Percentiles rank a stretch among this genome's conserved stretches.
Evolutionary conservation across 2,797 vertebrate genomes (phyloP).

Genomic region (Cottoperca gobio): DNA sequence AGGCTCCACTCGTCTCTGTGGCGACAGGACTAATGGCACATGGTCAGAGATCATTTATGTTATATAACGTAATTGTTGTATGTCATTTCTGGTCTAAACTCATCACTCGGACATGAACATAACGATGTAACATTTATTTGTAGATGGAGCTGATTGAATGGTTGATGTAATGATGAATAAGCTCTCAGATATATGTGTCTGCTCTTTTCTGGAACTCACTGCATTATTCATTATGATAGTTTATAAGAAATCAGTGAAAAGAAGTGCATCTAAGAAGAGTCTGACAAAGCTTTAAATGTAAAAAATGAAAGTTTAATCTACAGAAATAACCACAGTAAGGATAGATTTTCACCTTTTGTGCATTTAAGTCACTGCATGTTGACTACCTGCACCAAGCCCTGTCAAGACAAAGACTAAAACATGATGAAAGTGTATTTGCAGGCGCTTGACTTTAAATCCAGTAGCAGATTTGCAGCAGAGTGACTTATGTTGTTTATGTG

Average conservation of each 20-base stretch:
- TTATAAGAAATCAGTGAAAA: neutral
- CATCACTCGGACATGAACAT: neutral
- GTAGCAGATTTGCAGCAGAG: neutral
- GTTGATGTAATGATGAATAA: neutral
- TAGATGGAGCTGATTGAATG: neutral
- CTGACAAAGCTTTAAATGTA: neutral
- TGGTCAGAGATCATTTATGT: constrained; percentile 41
- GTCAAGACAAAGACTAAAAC: neutral
- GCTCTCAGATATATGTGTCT: neutral
- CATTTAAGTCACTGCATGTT: constrained; percentile 6
- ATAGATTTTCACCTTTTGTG: neutral
- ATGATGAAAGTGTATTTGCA: constrained; percentile 7
- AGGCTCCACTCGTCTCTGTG: neutral
- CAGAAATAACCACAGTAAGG: too few relatives aligned
- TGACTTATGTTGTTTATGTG: constrained; percentile 6
- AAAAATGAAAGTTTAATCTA: neutral
- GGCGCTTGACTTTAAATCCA: constrained; percentile 45
- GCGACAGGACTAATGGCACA: constrained; percentile 12
- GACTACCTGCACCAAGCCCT: neutral
- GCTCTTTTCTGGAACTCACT: neutral
- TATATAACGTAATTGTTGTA: too few relatives aligned
- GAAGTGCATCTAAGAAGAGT: neutral
- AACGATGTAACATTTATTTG: constrained; percentile 2
- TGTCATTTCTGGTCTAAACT: constrained; percentile 14
- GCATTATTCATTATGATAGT: neutral